These are phyloP conservation scores for Linnaemya tessellans DNA, from an alignment of 2,888 invertebrate species.

Conservation along the genomic window DNA sequence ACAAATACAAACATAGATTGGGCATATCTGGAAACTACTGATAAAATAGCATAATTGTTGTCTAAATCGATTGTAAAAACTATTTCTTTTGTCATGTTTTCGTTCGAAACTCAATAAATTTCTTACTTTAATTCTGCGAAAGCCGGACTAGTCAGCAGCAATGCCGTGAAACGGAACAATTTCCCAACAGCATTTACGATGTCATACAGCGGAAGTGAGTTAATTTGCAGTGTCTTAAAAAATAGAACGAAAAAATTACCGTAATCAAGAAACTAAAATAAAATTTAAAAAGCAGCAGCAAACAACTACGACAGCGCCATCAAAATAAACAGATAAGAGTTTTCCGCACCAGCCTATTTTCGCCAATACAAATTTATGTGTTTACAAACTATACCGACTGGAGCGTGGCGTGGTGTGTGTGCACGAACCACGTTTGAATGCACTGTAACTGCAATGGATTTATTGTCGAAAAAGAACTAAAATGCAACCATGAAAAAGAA, in stretches of 20 bases:
- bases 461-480: constrained; percentile 55
- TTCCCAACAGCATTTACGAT: too few species aligned
- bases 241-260: constrained; percentile 44
- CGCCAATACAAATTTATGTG: background rate
- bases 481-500: constrained; percentile 18
- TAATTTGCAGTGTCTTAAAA: constrained; percentile 65
- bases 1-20: too few species aligned
- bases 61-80: too few species aligned
- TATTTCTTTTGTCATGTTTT: too few species aligned
- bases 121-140: too few species aligned
- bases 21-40: too few species aligned
- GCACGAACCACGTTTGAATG: constrained; percentile 19
- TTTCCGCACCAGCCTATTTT: constrained; percentile 45
- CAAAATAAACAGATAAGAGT: constrained; percentile 48
- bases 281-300: constrained; percentile 7
- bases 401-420: background rate
- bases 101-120: too few species aligned
- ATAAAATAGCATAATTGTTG: too few species aligned
- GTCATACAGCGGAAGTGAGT: constrained; percentile 59
- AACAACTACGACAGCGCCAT: constrained; percentile 31
- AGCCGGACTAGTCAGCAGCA: too few species aligned
- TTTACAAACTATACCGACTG: background rate
- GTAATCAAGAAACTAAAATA: constrained; percentile 22
- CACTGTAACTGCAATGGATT: constrained; percentile 65
- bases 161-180: too few species aligned